Conservation (phyloP, 2,113 vertebrate genomes). For the Tapirus terrestris region DNA sequence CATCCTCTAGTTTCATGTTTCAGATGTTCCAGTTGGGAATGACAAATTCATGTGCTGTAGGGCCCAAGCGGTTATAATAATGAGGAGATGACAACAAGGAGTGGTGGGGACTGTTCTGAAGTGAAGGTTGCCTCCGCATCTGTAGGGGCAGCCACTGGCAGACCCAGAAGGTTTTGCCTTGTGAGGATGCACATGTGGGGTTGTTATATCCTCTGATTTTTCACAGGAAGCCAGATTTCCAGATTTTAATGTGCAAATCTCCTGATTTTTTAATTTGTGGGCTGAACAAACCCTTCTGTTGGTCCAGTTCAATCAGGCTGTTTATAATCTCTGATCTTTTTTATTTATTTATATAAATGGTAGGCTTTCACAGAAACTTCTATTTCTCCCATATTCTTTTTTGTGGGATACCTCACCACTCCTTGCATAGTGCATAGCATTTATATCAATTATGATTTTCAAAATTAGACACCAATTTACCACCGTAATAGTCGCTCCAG, state of each 20-base stretch:
- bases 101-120: neutral
- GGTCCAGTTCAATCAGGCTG: neutral
- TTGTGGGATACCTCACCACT: no score
- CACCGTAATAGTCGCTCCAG: neutral
- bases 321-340: neutral
- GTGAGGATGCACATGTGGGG: neutral
- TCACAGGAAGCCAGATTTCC: neutral
- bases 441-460: neutral
- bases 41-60: neutral
- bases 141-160: rapidly evolving
- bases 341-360: neutral
- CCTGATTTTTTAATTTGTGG: neutral
- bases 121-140: neutral
- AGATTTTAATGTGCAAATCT: neutral
- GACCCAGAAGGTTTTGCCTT: neutral
- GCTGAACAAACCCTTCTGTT: neutral
- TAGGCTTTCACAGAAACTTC: neutral
- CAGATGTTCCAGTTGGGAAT: neutral
- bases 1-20: neutral
- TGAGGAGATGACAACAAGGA: neutral
- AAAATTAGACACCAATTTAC: neutral
- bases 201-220: neutral
- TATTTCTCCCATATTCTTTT: neutral
- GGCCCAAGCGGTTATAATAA: neutral
- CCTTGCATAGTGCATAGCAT: neutral